Percentiles rank a stretch among this genome's conserved stretches.
Evolutionary conservation across 2,888 invertebrate genomes (phyloP).

Genomic region (Athrips mouffetella): DNA sequence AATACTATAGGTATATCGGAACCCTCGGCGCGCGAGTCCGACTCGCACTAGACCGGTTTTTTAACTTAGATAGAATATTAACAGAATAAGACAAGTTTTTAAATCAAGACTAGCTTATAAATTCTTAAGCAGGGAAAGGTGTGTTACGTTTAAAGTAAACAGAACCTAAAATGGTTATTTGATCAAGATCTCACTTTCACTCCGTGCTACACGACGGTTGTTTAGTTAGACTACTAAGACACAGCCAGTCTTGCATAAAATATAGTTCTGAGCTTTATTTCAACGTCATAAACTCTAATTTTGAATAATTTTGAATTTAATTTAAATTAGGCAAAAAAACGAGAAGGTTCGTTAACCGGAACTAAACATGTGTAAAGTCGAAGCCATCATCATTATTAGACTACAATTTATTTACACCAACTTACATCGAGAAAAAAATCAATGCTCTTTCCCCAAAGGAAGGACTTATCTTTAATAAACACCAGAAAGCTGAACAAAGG

Average conservation of each 20-base stretch:
- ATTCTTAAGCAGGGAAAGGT: background rate
- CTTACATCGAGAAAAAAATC: background rate
- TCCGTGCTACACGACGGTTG: slow-evolving; percentile 12
- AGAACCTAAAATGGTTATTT: slow-evolving; percentile 8
- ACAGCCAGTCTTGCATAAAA: no score
- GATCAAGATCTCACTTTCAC: slow-evolving; percentile 17
- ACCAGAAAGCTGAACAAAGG: background rate
- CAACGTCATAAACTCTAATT: no score
- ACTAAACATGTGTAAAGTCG: background rate
- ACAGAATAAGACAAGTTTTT: no score
- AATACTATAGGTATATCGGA: no score
- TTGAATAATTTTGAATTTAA: no score
- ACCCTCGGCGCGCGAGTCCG: no score
- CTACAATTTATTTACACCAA: background rate
- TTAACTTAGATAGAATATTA: no score
- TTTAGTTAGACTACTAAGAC: background rate
- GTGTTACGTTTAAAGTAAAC: background rate
- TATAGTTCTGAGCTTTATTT: no score
- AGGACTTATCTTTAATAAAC: no score
- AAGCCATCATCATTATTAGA: background rate
- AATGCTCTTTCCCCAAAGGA: no score
- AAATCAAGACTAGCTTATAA: no score
- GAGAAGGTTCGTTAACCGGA: background rate
- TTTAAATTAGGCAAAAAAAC: background rate
- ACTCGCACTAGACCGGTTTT: no score